Evolutionary conservation across 2,113 vertebrate species (phyloP).

Genomic region (Trochalopteron elliotii): DNA sequence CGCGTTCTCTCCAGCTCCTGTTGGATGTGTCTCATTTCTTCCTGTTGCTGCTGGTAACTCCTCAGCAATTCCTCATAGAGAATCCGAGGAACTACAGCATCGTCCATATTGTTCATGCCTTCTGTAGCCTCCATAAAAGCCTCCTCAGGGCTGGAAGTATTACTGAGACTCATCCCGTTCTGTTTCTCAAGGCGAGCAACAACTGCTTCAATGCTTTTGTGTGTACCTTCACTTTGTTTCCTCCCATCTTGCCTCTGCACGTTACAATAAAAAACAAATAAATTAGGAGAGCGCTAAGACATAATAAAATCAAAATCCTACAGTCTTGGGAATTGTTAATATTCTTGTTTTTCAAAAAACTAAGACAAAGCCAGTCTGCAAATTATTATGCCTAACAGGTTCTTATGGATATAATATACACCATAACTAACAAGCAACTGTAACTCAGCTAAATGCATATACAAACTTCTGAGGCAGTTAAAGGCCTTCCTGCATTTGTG

Average conservation of each 20-base stretch:
- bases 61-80: slow-evolving; percentile 95
- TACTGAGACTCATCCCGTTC: slow-evolving; percentile 80
- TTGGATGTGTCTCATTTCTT: slow-evolving; percentile 95
- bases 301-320: neutral
- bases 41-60: slow-evolving; percentile 96
- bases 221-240: slow-evolving; percentile 80
- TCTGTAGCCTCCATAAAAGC: slow-evolving; percentile 77
- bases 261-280: slow-evolving; percentile 38
- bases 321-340: neutral
- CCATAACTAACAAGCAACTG: neutral
- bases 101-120: slow-evolving; percentile 77
- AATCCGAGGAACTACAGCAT: slow-evolving; percentile 89
- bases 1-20: slow-evolving; percentile 96
- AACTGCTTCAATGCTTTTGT: slow-evolving; percentile 94
- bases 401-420: neutral
- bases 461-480: neutral
- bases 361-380: neutral
- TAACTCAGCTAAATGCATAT: neutral
- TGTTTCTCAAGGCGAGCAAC: slow-evolving; percentile 90
- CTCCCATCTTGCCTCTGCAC: slow-evolving; percentile 81
- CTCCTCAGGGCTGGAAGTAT: slow-evolving; percentile 73
- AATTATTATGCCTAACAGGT: neutral
- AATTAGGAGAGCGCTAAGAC: neutral
- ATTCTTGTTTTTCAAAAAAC: neutral
- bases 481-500: neutral